These are phyloP conservation scores for Ectemnius lituratus DNA, from an alignment of 2,888 invertebrate genomes.

Conservation along the genomic window DNA sequence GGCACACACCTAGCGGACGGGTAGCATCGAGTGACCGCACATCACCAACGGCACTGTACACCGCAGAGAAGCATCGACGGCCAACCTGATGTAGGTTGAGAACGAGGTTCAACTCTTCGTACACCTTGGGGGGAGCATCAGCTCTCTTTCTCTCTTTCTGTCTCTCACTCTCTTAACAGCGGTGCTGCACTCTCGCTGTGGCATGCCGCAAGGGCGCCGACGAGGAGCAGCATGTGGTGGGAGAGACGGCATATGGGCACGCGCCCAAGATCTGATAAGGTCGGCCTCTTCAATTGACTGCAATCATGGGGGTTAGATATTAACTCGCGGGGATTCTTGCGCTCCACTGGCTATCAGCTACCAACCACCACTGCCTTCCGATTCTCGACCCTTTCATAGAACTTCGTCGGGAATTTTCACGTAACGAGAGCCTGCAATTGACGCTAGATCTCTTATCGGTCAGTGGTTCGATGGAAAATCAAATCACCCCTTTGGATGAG, in stretches of 20 bases:
- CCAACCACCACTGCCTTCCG: background rate
- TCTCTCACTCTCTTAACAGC: conserved; percentile 9
- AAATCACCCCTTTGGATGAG: background rate
- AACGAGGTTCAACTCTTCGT: conserved; percentile 19
- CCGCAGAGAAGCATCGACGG: conserved; percentile 6
- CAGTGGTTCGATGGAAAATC: conserved; percentile 11
- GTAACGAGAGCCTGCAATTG: conserved; percentile 67
- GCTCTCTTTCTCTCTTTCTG: conserved; percentile 32
- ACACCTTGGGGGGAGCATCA: conserved; percentile 35
- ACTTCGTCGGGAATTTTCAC: conserved; percentile 51
- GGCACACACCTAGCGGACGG: conserved; percentile 42
- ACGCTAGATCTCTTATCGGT: conserved; percentile 30
- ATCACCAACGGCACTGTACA: conserved; percentile 8
- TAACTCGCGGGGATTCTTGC: conserved; percentile 67
- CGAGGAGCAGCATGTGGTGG: conserved; percentile 57
- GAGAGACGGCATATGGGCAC: conserved; percentile 73
- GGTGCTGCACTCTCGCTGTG: conserved; percentile 4
- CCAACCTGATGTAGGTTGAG: too few species aligned
- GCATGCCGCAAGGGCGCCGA: conserved; percentile 48
- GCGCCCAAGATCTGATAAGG: conserved; percentile 73
- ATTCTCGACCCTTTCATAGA: background rate
- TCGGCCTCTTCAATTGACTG: conserved; percentile 71
- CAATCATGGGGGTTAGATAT: conserved; percentile 71
- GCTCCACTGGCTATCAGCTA: conserved; percentile 19
- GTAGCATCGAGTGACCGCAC: conserved; percentile 12